Base-by-base conservation (phyloP, 53 echinoderm and acorn worm species). In the Luidia sarsii region DNA sequence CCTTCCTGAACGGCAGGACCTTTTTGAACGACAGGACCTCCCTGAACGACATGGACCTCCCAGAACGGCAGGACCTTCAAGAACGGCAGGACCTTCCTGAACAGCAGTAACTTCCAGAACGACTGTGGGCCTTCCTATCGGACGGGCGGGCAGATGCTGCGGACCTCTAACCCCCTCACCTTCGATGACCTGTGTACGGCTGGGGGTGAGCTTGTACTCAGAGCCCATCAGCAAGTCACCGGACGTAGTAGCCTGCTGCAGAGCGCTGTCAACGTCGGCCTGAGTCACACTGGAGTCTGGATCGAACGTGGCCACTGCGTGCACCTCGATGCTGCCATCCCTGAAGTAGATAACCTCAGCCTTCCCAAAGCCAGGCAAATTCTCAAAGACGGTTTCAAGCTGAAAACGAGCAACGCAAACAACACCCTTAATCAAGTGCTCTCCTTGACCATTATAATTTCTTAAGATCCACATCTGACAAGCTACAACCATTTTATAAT, bases 131-230 rank as follows among this genome's bases (percentile, higher is more conserved):
- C n/a, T n/a, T n/a, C n/a, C n/a, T n/a, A n/a, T n/a, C n/a, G n/a
- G n/a, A n/a, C n/a, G n/a, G n/a, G n/a, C n/a, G n/a, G n/a, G n/a
- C n/a, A n/a, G n/a, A n/a, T n/a, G n/a, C n/a, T n/a, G n/a, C n/a
- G n/a, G n/a, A n/a, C n/a, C n/a, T n/a, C n/a, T n/a, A n/a, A n/a
- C 8, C 15, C 46, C 15, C 8, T 46, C 43, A 67, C 67, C 67
- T 67, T 67, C 67, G 1, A 22, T 45, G 67, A 67, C 67, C 0
- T 9, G 22, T 2, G 67, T 23, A 27, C 15, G 22, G 25, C 45
- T 67, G 3, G 45, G 67, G 24, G 39, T 39, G 15, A 43, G 11
- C 41, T 67, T 67, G 67, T 67, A 67, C 3, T 70, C 70, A 18
- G 70, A 70, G 3, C 51, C 51, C 46, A 33, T 31, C 32, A 77